These are phyloP conservation scores for Oppia nitens DNA, from an alignment of 1,140 invertebrate species.

Conservation along the genomic window DNA sequence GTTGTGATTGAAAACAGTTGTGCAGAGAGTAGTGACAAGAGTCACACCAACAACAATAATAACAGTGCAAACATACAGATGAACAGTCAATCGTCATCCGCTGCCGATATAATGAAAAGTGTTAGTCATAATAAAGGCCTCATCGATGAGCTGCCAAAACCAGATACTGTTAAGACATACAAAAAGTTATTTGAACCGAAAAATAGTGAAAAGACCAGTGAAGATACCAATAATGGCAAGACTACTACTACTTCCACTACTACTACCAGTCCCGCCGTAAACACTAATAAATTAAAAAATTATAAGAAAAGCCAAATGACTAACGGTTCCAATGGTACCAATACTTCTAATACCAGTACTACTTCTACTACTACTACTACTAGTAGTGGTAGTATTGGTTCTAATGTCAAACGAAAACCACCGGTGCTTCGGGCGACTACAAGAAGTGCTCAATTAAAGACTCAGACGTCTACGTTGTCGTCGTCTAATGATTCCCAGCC, in stretches of 20 bases:
- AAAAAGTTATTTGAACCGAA: slow-evolving; percentile 56
- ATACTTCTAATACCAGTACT: too few species aligned
- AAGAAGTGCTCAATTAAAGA: background rate
- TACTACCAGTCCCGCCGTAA: too few species aligned
- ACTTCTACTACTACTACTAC: background rate
- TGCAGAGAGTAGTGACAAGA: background rate
- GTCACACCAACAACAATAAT: background rate
- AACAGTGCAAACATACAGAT: too few species aligned
- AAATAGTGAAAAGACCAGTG: background rate
- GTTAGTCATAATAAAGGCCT: background rate
- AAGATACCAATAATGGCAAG: background rate
- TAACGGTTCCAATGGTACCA: too few species aligned
- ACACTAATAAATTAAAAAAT: too few species aligned
- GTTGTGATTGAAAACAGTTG: background rate
- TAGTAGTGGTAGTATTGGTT: too few species aligned
- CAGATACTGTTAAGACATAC: slow-evolving; percentile 64
- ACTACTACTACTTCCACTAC: too few species aligned
- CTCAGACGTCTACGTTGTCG: background rate
- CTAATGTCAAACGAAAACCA: slow-evolving; percentile 12
- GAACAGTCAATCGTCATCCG: too few species aligned
- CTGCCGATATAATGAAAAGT: too few species aligned
- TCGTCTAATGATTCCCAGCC: background rate
- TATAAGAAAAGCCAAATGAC: background rate
- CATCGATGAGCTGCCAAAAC: slow-evolving; percentile 52
- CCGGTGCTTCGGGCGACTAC: slow-evolving; percentile 22